Percentiles rank a stretch among this genome's conserved stretches.
These are phyloP conservation scores for Xylophagus ater DNA, from an alignment of 2,888 invertebrate species.

Conservation along the genomic window DNA sequence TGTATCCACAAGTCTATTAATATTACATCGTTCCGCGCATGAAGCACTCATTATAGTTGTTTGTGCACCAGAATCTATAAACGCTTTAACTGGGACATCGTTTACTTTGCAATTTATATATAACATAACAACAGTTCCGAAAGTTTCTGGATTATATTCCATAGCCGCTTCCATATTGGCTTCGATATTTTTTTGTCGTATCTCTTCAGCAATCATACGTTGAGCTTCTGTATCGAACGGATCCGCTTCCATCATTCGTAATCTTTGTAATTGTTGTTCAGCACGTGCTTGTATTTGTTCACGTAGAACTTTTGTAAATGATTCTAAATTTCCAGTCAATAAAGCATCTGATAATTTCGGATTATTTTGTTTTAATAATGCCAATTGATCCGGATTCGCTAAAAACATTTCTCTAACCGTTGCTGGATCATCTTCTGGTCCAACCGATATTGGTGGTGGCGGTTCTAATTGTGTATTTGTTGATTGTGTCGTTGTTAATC, in stretches of 20 bases:
- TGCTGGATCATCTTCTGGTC: conserved; percentile 68
- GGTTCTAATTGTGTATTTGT: conserved; percentile 7
- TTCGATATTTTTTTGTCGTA: conserved; percentile 89
- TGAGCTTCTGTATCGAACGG: conserved; percentile 95
- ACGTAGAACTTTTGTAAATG: conserved; percentile 64
- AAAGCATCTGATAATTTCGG: conserved; percentile 85
- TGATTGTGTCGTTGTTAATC: too few species aligned
- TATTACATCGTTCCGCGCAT: conserved; percentile 89
- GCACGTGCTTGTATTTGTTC: conserved; percentile 74
- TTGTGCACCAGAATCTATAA: conserved; percentile 96
- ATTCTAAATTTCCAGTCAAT: conserved; percentile 69
- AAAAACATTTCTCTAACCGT: conserved; percentile 77
- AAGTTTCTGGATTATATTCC: conserved; percentile 97
- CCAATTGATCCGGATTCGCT: conserved; percentile 81
- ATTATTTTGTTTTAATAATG: conserved; percentile 86
- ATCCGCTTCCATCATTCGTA: conserved; percentile 84
- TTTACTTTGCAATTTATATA: conserved; percentile 96
- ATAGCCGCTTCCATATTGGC: conserved; percentile 98
- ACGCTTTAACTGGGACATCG: conserved; percentile 93
- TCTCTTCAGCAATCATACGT: conserved; percentile 89
- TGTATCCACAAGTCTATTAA: conserved; percentile 79
- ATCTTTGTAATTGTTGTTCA: conserved; percentile 70
- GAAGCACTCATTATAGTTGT: conserved; percentile 96
- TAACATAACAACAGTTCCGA: conserved; percentile 95
- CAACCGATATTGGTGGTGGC: conserved; percentile 34